Base-by-base conservation (phyloP, 2,888 invertebrate genomes). In the Leucophenga maculata region DNA sequence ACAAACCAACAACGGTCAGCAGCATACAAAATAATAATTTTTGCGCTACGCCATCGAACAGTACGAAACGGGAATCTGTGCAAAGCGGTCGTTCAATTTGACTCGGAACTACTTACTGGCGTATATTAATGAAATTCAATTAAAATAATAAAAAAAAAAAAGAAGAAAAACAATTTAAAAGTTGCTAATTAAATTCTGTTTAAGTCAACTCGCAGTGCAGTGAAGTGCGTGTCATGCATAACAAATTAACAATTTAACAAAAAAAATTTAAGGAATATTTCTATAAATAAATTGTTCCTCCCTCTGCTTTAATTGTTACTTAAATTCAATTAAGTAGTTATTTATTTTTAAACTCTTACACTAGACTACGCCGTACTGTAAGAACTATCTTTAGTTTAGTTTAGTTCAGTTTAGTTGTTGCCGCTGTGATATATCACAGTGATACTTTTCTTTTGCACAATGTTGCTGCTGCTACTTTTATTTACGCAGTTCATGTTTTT, bases 21-120 rank as follows among this genome's bases (percentile, higher is more conserved):
- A 39, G 1, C 39, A 39, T 39, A 59, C 59, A 59, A 59, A 31
- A 50, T 18, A 50, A 50, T 50, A 6, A 50, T 16, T 64, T 48
- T 60, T 39, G 18, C 44, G 32, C 39, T 32, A 60, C 44, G 32
- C 18, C 18, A 44, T 54, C 81, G 81, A 74, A 72, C 84, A 86
- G 86, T 86, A 79, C 72, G 75, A 84, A 83, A 79, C 85, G 84
- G 83, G 83, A 86, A 80, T 81, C 84, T 74, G 77, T 77, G 74
- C 77, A 77, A 77, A 76, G 74, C 84, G 81, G 86, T 84, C 67
- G 44, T 65, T 39, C 8, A 39, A 39, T 1, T 39, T 39, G 39
- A 39, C 39, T 79, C 77, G 82, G 65, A 71, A 75, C 75, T 78
- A 60, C 13, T 26, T 60, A n/a, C 44, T 16, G 8, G 39, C 39